Evolutionary conservation across 2,888 invertebrate species (phyloP).

Genomic region (Sinopyrophorus schimmeli): DNA sequence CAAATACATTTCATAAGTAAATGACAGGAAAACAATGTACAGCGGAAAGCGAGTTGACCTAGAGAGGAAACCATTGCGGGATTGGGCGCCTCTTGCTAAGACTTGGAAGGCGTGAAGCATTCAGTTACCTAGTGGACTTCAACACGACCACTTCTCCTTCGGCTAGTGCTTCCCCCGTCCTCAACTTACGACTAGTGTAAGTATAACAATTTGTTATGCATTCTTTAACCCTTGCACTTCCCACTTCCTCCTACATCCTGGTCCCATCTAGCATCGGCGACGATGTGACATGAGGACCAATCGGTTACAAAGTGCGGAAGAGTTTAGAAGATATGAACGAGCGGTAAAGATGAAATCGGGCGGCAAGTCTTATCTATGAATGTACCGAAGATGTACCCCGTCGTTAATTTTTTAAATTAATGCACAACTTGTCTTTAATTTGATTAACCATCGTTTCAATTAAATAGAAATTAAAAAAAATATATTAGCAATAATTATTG

Average conservation of each 20-base stretch:
- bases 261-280: slow-evolving; percentile 18
- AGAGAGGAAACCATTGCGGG: slow-evolving; percentile 48
- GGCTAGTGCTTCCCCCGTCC: slow-evolving; percentile 40
- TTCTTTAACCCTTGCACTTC: slow-evolving; percentile 39
- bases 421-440: too few species aligned
- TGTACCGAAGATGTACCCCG: too few species aligned
- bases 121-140: slow-evolving; percentile 50
- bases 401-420: too few species aligned
- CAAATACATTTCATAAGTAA: slow-evolving; percentile 35
- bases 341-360: slow-evolving; percentile 32
- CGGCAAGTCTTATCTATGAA: too few species aligned
- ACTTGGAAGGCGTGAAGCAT: slow-evolving; percentile 45
- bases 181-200: slow-evolving; percentile 41
- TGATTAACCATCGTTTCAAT: too few species aligned
- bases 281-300: slow-evolving; percentile 28
- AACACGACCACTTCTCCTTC: slow-evolving; percentile 48
- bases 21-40: slow-evolving; percentile 43
- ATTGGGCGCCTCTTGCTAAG: slow-evolving; percentile 47
- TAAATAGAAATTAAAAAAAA: too few species aligned
- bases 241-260: slow-evolving; percentile 34
- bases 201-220: slow-evolving; percentile 33
- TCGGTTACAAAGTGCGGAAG: slow-evolving; percentile 39
- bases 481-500: too few species aligned
- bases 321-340: slow-evolving; percentile 39
- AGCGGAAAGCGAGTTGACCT: slow-evolving; percentile 47